Evolutionary conservation across 2,113 vertebrate genomes (phyloP), one percentile per base, ranked within the genome.

Genomic region (Pachycephala philippinensis): DNA sequence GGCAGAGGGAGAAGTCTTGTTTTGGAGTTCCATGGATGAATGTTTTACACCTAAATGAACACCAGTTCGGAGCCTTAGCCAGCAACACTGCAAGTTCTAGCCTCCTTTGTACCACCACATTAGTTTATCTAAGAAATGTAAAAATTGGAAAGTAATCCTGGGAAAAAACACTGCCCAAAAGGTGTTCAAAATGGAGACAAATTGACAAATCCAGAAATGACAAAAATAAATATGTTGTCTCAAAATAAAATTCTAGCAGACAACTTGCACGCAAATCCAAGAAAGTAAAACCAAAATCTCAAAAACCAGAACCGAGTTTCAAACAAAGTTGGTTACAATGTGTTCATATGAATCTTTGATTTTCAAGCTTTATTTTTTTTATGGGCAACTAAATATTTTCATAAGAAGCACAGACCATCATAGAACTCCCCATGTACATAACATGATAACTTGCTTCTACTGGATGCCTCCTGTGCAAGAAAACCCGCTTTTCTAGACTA

Each of bases 221-320:
- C 3, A 78, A 77, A 49, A 44, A 44, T 27, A 50, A 69, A 39
- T 33, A 2, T 28, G 6, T 28, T 76, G 4, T 65, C 24, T 71
- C 26, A 31, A 74, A 84, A 65, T 54, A 52, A 8, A 83, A 63
- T 54, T 66, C 45, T 94, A 15, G 2, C 60, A 59, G 39, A 68
- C 28, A 63, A 44, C 13, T 56, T 49, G 13, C 8, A 31, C 33
- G 68, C 11, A 81, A 61, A 81, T 50, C 40, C 45, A 40, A n/a
- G 59, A 35, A 70, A 83, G 4, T 21, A 52, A 95, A 93, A 50
- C 3, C 7, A 72, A 80, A 87, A 74, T 3, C 31, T 60, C 33
- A 69, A 53, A 69, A 52, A 3, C 0, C 15, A 86, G 13, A 66
- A 68, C 0, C 0, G 2, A 63, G 8, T 65, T 83, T 53, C 40